Conservation (phyloP, 2,888 invertebrate species). For the Hypsopygia costalis region DNA sequence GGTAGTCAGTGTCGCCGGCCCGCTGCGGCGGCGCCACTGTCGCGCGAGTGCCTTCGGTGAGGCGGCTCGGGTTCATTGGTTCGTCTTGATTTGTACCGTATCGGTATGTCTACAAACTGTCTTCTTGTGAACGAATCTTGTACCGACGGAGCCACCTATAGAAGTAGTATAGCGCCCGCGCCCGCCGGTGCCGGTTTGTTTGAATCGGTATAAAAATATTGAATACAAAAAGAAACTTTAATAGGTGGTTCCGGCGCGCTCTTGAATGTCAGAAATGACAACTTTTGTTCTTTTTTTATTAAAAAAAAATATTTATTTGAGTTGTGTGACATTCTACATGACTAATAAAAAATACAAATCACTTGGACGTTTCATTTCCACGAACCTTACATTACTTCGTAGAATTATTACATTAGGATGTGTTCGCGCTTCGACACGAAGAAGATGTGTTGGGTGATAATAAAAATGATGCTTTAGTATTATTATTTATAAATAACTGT, state of each 20-base stretch:
- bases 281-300: conserved; percentile 7
- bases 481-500: too few species aligned
- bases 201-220: too few species aligned
- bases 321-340: conserved; percentile 56
- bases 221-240: background rate
- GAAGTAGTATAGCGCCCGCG: background rate
- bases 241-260: background rate
- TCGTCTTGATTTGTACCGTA: conserved; percentile 4
- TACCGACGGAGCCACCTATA: background rate
- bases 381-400: too few species aligned
- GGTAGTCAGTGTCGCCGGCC: conserved; percentile 9
- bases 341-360: conserved; percentile 44
- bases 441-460: too few species aligned
- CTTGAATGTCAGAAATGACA: background rate
- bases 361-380: background rate
- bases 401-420: too few species aligned
- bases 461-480: too few species aligned
- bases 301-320: conserved; percentile 32
- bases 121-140: background rate
- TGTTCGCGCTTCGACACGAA: too few species aligned
- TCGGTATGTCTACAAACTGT: conserved; percentile 7
- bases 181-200: too few species aligned
- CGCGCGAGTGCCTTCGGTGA: background rate
- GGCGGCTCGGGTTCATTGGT: background rate
- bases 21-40: background rate